Conservation (phyloP, 2,888 invertebrate species). For the Phaedon cochleariae region DNA sequence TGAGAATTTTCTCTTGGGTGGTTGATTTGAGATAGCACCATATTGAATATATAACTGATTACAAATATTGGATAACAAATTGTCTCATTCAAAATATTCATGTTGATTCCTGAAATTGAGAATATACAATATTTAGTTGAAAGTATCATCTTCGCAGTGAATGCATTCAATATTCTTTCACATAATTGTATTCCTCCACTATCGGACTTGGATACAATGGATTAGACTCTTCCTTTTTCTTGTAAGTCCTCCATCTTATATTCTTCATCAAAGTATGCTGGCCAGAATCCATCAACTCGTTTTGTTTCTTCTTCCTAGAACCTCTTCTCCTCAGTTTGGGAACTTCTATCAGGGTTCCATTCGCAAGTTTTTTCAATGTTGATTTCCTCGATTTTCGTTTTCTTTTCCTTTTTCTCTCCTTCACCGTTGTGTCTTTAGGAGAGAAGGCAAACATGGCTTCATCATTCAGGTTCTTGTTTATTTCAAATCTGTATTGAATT, state of each 20-base stretch:
- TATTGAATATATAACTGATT: too few species aligned
- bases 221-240: conserved; percentile 64
- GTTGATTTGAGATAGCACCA: too few species aligned
- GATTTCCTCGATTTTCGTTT: conserved; percentile 54
- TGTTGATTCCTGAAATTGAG: too few species aligned
- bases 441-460: conserved; percentile 38
- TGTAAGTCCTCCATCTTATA: conserved; percentile 67
- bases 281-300: conserved; percentile 35
- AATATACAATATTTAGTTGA: too few species aligned
- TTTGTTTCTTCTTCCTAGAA: conserved; percentile 61
- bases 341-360: conserved; percentile 22
- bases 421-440: conserved; percentile 29
- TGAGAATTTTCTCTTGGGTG: too few species aligned
- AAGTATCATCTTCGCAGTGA: too few species aligned
- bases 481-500: conserved; percentile 33
- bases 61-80: too few species aligned
- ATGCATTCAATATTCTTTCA: conserved; percentile 35
- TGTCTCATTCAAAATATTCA: too few species aligned
- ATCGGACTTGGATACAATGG: conserved; percentile 69
- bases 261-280: conserved; percentile 52
- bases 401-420: conserved; percentile 55
- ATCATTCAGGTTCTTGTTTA: conserved; percentile 38
- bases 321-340: conserved; percentile 56
- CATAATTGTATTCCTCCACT: conserved; percentile 62
- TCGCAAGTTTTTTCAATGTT: conserved; percentile 4